phyloP scores from a whole-genome alignment of 2,113 vertebrate genomes.

The Campylorhamphus procurvoides region DNA sequence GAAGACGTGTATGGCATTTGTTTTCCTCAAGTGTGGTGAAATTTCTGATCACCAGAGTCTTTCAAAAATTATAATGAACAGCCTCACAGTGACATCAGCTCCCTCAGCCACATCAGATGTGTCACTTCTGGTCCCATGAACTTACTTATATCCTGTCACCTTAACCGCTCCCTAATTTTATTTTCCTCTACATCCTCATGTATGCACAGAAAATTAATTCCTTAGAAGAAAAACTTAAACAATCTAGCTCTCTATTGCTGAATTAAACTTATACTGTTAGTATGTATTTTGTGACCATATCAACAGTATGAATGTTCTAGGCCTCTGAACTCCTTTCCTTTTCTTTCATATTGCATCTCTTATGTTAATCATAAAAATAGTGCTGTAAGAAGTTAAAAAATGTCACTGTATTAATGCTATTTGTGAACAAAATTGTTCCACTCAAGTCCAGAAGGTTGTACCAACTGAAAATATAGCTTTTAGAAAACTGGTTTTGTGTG shows the following conservation, averaged over 20 bases:
- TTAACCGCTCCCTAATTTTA: not conserved
- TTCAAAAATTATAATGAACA: not conserved
- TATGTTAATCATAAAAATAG: not conserved
- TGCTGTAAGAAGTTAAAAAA: not conserved
- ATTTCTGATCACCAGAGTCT: not conserved
- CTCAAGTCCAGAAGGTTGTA: not conserved
- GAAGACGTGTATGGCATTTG: not conserved
- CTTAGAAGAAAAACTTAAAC: not conserved
- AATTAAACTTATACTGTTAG: not conserved
- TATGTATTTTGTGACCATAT: not conserved
- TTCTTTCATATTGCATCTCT: not conserved
- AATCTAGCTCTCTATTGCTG: not conserved
- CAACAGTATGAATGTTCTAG: not conserved
- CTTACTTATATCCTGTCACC: not conserved
- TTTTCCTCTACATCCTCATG: not conserved
- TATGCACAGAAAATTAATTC: not conserved
- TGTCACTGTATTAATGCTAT: not conserved
- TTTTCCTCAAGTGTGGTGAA: not conserved
- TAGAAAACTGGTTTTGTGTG: not conserved
- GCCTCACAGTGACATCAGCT: not conserved
- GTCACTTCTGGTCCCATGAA: not conserved
- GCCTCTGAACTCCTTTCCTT: not conserved
- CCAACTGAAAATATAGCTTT: not conserved
- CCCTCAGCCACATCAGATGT: not conserved
- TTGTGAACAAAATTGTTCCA: not conserved